Evolutionary conservation across 2,888 invertebrate species (phyloP).

Genomic region (Branchipolynoe longqiensis): DNA sequence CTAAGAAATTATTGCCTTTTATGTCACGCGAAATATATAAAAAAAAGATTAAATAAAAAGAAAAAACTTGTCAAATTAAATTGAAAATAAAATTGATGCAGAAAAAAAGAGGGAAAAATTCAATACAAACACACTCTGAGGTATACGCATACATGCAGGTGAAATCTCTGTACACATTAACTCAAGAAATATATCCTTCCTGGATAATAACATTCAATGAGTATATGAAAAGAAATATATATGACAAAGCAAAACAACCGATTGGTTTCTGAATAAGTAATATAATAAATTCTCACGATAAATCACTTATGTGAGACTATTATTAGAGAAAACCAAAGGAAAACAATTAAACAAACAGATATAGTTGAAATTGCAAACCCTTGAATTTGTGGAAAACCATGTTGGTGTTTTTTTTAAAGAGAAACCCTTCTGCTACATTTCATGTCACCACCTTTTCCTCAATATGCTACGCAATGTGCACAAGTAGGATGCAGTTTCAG

Average conservation of each 20-base stretch:
- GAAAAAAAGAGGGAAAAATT: constrained; percentile 13
- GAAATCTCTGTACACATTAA: constrained; percentile 34
- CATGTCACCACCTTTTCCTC: constrained; percentile 18
- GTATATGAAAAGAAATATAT: constrained; percentile 39
- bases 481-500: constrained; percentile 9
- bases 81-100: neutral
- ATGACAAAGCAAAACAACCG: constrained; percentile 28
- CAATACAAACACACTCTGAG: constrained; percentile 33
- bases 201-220: constrained; percentile 7
- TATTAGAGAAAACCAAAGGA: no score
- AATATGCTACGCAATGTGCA: neutral
- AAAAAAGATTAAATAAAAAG: no score
- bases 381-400: constrained; percentile 14
- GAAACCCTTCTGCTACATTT: constrained; percentile 45
- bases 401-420: constrained; percentile 5
- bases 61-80: no score
- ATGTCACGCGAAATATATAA: no score
- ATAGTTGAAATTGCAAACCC: constrained; percentile 49
- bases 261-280: constrained; percentile 26
- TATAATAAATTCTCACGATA: neutral
- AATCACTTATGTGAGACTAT: constrained; percentile 10
- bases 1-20: constrained; percentile 9
- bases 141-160: constrained; percentile 46
- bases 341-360: constrained; percentile 39
- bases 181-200: constrained; percentile 10